Percentiles rank a stretch among this genome's conserved stretches.
Evolutionary conservation across 2,888 invertebrate species (phyloP).

Genomic region (Liodrosophila aerea): DNA sequence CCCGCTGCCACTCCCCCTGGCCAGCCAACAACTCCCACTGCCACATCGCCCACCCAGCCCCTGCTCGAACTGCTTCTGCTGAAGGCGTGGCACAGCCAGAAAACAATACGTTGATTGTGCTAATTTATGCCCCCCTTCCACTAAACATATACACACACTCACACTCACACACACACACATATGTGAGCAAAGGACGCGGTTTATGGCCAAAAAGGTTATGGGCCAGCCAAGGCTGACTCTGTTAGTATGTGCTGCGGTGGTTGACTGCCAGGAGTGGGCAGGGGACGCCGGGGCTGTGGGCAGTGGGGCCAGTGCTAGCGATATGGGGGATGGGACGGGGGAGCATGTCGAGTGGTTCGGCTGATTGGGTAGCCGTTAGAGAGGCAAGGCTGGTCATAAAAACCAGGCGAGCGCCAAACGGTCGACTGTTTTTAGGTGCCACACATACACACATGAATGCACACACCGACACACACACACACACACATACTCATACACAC

Average conservation of each 20-base stretch:
- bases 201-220: conserved; percentile 73
- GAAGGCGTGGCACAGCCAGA: conserved; percentile 54
- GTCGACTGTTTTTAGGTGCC: conserved; percentile 74
- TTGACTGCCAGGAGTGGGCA: background rate
- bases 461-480: conserved; percentile 2
- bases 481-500: background rate
- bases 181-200: conserved; percentile 54
- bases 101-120: conserved; percentile 78
- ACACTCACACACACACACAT: conserved; percentile 17
- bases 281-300: background rate
- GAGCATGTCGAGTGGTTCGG: background rate
- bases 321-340: conserved; percentile 2
- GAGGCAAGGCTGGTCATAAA: conserved; percentile 63
- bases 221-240: conserved; percentile 47
- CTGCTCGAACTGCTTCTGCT: conserved; percentile 2
- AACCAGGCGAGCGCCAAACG: conserved; percentile 67
- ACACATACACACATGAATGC: conserved; percentile 26
- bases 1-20: background rate
- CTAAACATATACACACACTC: background rate
- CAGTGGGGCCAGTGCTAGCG: background rate
- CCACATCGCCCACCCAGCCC: conserved; percentile 6
- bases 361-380: conserved; percentile 19
- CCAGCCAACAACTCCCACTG: background rate
- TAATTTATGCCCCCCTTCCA: conserved; percentile 66
- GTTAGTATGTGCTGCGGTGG: too few relatives aligned